Evolutionary conservation across 2,797 vertebrate species (phyloP).

Genomic region (Anas bahamensis): DNA sequence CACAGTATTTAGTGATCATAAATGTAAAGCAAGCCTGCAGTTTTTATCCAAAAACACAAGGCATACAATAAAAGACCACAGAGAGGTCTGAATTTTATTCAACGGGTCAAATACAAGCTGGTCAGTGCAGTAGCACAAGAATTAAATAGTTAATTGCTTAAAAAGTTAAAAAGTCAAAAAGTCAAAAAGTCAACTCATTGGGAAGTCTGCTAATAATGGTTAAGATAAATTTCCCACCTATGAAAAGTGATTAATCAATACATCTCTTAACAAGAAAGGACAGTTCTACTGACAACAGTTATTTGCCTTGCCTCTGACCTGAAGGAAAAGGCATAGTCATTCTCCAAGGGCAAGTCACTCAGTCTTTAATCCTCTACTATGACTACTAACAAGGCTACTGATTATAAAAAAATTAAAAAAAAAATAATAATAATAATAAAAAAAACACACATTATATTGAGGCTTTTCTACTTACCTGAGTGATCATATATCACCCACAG

Average conservation of each 20-base stretch:
- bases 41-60: not conserved
- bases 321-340: not conserved
- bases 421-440: not conserved
- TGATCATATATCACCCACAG: not conserved
- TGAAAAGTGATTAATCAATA: not conserved
- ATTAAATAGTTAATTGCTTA: not conserved
- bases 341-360: not conserved
- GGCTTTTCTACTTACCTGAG: not conserved
- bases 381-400: not conserved
- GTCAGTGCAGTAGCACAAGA: not conserved
- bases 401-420: not conserved
- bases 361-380: not conserved
- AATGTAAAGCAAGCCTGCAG: not conserved
- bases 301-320: not conserved
- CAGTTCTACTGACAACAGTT: not conserved
- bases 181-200: not conserved
- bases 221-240: not conserved
- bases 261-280: not conserved
- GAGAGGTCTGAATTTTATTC: not conserved
- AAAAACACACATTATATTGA: not conserved
- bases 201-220: not conserved
- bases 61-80: not conserved
- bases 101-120: not conserved
- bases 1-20: not conserved
- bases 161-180: not conserved